Evolutionary conservation across 1,140 invertebrate genomes (phyloP).

Genomic region (Monomorium pharaonis): DNA sequence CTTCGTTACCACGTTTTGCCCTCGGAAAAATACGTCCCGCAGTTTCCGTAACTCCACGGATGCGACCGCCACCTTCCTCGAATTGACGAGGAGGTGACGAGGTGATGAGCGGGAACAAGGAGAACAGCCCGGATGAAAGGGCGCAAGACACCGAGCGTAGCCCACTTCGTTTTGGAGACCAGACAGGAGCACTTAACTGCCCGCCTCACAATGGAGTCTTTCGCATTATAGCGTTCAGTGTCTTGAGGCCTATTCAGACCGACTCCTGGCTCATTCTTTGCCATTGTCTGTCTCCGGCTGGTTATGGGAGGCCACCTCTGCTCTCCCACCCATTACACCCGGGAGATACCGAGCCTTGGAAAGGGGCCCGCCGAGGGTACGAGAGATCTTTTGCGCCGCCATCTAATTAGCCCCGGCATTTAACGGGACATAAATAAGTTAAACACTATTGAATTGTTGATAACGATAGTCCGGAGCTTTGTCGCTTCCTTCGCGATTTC

Average conservation of each 20-base stretch:
- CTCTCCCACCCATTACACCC: constrained; percentile 66
- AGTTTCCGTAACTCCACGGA: constrained; percentile 30
- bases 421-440: constrained; percentile 79
- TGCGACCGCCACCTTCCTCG: constrained; percentile 24
- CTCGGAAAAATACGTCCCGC: not conserved
- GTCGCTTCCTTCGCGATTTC: constrained; percentile 36
- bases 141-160: constrained; percentile 55
- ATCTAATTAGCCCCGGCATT: constrained; percentile 80
- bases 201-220: constrained; percentile 83
- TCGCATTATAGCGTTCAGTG: constrained; percentile 83
- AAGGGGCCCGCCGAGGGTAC: constrained; percentile 63
- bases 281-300: constrained; percentile 81
- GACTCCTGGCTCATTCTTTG: constrained; percentile 81
- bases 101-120: constrained; percentile 39
- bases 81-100: constrained; percentile 63
- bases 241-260: constrained; percentile 84
- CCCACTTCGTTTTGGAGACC: constrained; percentile 77
- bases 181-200: constrained; percentile 83
- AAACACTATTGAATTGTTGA: constrained; percentile 79
- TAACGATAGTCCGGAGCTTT: constrained; percentile 65
- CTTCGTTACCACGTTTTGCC: not conserved
- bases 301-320: constrained; percentile 71
- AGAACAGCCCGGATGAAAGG: constrained; percentile 21
- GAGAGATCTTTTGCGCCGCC: constrained; percentile 73
- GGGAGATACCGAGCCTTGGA: constrained; percentile 59